Base-by-base conservation (phyloP, 1,140 invertebrate species). In the Drosophila kohkoa region DNA sequence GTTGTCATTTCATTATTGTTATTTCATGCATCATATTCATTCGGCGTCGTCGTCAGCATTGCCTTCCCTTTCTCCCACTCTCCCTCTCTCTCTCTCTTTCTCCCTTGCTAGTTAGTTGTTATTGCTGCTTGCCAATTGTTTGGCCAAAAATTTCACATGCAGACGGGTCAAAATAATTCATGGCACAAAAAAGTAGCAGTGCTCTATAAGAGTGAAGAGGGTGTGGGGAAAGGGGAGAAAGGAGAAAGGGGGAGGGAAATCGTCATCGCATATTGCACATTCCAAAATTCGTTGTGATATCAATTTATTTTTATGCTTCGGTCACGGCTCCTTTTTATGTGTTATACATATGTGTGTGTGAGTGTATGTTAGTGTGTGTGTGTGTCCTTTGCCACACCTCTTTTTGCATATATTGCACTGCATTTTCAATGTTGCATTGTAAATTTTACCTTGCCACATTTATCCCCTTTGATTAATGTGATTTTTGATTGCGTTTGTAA, bases 1-100 rank as follows among this genome's bases (percentile, higher is more conserved):
- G 83, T 89, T 88, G 83, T 88, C 85, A 88, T 88, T 88, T 88
- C 83, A 88, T 88, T 89, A 88, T 88, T 88, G 83, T 88, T 88
- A 88, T 88, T 88, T 88, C 83, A 88, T 88, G 83, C 83, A 88
- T 88, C 85, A 83, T 81, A 83, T 88, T 78, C 74, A 88, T 82
- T 62, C 76, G 43, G 13, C 62, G 20, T 64, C 49, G 48, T 64
- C 62, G 62, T 65, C 38, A 54, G 38, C 49, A 28, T 51, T 60
- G 60, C 69, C 10, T 32, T 16, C 15, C 43, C 46, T 25, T 3
- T 5, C 59, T 1, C 8, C 10, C 25, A 7, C 16, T 35, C 10
- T n/a, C 32, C n/a, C 3, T 45, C 49, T 13, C 7, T 6, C 13
- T 28, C 11, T 54, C 55, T 59, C 41, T 74, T 43, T 68, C 48